Conservation (phyloP, 2,888 invertebrate species). For the Acrobasis consociella region DNA sequence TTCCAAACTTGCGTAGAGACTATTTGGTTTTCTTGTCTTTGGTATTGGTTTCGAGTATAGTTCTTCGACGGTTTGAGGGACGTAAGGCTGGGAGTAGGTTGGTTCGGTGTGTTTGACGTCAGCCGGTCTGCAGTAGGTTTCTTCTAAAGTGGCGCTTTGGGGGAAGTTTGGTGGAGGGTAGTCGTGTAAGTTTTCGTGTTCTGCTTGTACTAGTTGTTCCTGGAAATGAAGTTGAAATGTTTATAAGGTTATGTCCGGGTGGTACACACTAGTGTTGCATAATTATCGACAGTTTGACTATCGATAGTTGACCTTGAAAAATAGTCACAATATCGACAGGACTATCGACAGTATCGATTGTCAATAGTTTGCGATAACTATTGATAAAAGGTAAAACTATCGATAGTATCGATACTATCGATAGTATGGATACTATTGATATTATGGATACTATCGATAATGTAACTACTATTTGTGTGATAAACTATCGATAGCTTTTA, state of each 20-base stretch:
- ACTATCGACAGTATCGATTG: no score
- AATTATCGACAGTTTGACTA: no score
- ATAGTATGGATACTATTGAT: no score
- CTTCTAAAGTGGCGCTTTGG: slow-evolving; percentile 3
- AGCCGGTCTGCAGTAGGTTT: slow-evolving; percentile 1
- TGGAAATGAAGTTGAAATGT: neutral
- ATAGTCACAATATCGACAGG: no score
- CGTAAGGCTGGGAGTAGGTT: neutral
- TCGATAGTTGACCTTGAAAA: no score
- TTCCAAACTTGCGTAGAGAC: neutral
- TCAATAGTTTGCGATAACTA: no score
- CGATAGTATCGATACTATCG: no score
- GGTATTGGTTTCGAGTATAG: slow-evolving; percentile 1
- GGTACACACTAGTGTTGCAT: no score
- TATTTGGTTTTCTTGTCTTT: neutral
- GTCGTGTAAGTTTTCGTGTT: neutral
- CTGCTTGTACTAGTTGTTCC: neutral
- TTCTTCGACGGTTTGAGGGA: neutral
- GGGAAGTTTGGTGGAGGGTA: slow-evolving; percentile 4
- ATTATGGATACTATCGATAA: no score
- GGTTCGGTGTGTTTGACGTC: neutral
- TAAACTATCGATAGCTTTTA: no score
- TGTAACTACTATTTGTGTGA: no score
- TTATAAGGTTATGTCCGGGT: neutral
- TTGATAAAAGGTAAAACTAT: no score